phyloP scores from a whole-genome alignment of 2,113 vertebrate genomes.

The Paedocypris sp. region DNA sequence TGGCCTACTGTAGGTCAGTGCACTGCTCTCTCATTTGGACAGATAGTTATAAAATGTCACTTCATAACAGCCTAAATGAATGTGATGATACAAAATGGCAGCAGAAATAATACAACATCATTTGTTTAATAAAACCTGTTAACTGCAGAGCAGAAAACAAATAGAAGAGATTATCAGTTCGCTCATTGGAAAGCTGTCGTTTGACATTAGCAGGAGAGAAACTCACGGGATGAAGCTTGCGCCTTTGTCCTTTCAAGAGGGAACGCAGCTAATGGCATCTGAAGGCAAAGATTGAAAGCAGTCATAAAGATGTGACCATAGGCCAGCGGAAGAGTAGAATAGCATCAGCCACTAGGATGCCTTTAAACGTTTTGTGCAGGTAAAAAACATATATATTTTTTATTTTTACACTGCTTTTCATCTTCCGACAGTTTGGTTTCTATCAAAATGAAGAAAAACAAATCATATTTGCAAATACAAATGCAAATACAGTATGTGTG shows the following conservation, averaged over 20 bases:
- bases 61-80: too few species aligned
- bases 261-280: constrained; percentile 57
- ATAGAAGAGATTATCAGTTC: constrained; percentile 66
- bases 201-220: constrained; percentile 58
- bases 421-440: too few species aligned
- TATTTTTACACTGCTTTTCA: too few species aligned
- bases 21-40: too few species aligned
- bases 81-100: constrained; percentile 38
- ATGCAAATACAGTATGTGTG: too few species aligned
- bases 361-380: too few species aligned
- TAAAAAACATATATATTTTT: too few species aligned
- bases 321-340: constrained; percentile 42
- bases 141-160: constrained; percentile 63
- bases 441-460: too few species aligned
- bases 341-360: constrained; percentile 45
- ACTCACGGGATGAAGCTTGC: constrained; percentile 47
- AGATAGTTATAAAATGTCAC: too few species aligned
- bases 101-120: constrained; percentile 59
- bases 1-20: too few species aligned
- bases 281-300: constrained; percentile 61
- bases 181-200: constrained; percentile 66
- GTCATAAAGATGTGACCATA: constrained; percentile 52
- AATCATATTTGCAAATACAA: too few species aligned
- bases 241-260: constrained; percentile 55
- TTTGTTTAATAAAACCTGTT: constrained; percentile 68